Conservation (phyloP, 2,888 invertebrate genomes). For the Diplazon laetatorius region DNA sequence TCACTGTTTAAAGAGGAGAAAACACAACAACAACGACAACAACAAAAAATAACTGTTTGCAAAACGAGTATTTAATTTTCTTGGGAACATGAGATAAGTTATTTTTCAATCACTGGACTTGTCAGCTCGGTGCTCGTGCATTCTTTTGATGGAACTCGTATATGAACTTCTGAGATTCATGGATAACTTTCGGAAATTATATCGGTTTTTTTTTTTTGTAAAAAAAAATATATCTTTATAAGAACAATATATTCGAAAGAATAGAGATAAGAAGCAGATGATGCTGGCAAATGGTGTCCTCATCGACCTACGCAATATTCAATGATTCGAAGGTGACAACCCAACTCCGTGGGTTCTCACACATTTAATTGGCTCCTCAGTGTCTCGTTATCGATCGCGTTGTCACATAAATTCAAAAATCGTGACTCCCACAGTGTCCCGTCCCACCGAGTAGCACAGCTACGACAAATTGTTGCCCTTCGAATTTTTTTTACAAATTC, state of each 20-base stretch:
- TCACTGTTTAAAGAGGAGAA: background rate
- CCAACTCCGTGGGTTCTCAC: slow-evolving; percentile 28
- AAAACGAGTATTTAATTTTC: slow-evolving; percentile 15
- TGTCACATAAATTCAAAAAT: slow-evolving; percentile 75
- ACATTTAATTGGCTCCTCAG: slow-evolving; percentile 72
- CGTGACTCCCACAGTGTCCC: slow-evolving; percentile 43
- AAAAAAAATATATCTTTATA: too few relatives aligned
- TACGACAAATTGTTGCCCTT: background rate
- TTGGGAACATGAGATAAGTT: background rate
- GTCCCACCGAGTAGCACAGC: background rate
- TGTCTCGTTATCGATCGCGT: slow-evolving; percentile 69
- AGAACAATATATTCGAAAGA: too few relatives aligned
- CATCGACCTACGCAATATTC: slow-evolving; percentile 56
- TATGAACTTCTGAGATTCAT: too few relatives aligned
- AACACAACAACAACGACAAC: background rate
- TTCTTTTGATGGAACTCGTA: background rate
- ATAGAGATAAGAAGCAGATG: too few relatives aligned
- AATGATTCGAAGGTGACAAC: slow-evolving; percentile 36
- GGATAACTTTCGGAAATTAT: too few relatives aligned
- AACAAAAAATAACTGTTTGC: background rate
- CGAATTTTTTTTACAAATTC: slow-evolving; percentile 3
- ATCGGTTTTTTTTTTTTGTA: too few relatives aligned
- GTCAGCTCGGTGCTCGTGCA: background rate
- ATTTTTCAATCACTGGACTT: background rate
- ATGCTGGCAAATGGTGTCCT: too few relatives aligned